Conservation (phyloP, 2,113 vertebrate genomes). For the Corvus cornix region DNA sequence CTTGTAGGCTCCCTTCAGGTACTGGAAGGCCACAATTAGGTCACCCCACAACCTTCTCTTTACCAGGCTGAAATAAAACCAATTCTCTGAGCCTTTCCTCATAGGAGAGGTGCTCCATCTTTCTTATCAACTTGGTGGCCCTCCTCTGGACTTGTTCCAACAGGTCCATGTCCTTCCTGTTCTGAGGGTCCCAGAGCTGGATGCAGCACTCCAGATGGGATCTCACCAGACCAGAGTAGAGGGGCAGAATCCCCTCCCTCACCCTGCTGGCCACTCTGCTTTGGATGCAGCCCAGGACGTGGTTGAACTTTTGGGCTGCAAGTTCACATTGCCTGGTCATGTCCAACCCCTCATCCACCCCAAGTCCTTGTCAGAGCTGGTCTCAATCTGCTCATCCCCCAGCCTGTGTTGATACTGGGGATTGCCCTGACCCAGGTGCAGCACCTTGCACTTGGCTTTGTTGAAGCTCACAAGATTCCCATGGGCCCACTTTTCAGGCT, state of each 20-base stretch:
- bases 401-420: not conserved
- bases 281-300: not conserved
- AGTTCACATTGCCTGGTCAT: not conserved
- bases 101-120: not conserved
- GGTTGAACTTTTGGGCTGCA: not conserved
- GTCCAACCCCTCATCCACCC: not conserved
- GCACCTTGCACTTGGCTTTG: not conserved
- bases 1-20: not conserved
- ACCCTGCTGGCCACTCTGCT: fast-evolving
- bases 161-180: not conserved
- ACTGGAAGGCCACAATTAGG: not conserved
- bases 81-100: not conserved
- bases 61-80: not conserved
- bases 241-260: not conserved
- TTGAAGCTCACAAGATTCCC: not conserved
- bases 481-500: too few species aligned
- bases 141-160: not conserved
- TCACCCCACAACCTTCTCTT: not conserved
- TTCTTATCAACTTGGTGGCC: not conserved
- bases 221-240: not conserved
- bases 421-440: not conserved
- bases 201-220: too few species aligned
- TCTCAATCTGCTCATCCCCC: not conserved
- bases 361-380: not conserved
- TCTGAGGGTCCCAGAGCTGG: too few species aligned